Conservation (phyloP, 2,113 vertebrate genomes). For the Campylomormyrus tamandua region DNA sequence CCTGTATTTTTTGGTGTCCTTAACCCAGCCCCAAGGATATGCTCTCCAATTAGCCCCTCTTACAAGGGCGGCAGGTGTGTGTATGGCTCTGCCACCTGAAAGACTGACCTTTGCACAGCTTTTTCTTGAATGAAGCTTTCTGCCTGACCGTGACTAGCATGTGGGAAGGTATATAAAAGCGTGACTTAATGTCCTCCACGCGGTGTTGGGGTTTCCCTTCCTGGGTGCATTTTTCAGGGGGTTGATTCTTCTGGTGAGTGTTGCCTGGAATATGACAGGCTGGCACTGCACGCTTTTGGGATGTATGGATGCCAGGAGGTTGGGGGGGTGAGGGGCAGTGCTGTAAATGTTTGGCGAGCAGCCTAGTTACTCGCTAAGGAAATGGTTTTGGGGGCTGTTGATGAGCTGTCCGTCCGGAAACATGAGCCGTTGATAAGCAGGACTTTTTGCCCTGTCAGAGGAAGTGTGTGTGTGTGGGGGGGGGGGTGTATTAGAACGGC, state of each 20-base stretch:
- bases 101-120: not conserved
- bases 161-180: not conserved
- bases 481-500: not conserved
- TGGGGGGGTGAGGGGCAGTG: not conserved
- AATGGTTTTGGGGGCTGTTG: constrained; percentile 13
- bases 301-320: constrained; percentile 15
- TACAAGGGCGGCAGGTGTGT: not conserved
- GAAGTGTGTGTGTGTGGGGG: not conserved
- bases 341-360: constrained; percentile 21
- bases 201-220: not conserved
- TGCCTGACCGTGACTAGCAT: not conserved
- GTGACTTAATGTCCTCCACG: not conserved
- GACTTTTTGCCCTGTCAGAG: constrained; percentile 20
- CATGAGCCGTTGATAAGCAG: constrained; percentile 24
- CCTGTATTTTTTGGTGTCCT: not conserved
- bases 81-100: not conserved
- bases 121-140: not conserved
- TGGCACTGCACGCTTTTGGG: not conserved
- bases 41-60: not conserved
- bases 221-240: not conserved
- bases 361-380: constrained; percentile 12
- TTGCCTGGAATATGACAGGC: not conserved
- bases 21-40: not conserved
- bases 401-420: not conserved
- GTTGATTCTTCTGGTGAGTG: not conserved